phyloP scores from a whole-genome alignment of 2,113 vertebrate species.

The Perognathus longimembris region DNA sequence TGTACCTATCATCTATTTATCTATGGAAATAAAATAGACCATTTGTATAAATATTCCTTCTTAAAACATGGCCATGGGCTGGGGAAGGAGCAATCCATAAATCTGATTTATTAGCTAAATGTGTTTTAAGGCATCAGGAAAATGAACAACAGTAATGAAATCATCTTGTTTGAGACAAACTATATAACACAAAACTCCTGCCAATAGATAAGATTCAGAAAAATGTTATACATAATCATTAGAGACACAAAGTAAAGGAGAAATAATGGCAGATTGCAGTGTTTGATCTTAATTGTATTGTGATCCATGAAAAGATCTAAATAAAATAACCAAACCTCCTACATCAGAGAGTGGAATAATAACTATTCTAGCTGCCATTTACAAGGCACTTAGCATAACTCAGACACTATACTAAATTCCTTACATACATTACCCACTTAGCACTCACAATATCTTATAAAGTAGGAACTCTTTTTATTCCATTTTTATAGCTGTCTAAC shows the following conservation, averaged over 20 bases:
- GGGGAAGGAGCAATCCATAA: background rate
- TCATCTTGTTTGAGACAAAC: background rate
- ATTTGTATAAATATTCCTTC: background rate
- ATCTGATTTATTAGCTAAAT: conserved; percentile 14
- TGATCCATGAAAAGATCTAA: background rate
- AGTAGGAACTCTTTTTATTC: background rate
- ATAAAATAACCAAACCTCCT: background rate
- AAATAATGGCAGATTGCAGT: background rate
- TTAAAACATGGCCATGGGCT: background rate
- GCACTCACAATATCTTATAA: background rate
- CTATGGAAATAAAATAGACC: background rate
- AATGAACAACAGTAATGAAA: background rate
- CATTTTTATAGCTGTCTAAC: background rate
- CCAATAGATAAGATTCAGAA: background rate
- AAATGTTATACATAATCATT: background rate
- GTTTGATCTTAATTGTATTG: background rate
- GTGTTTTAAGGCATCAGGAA: background rate
- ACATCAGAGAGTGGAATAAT: background rate
- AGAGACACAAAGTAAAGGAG: background rate
- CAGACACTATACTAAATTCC: background rate
- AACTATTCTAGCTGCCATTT: background rate
- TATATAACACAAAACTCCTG: background rate
- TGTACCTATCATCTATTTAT: background rate
- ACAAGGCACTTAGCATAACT: background rate
- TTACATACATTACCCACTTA: background rate